A percentile compares a stretch with the other conserved stretches of the same genome.
Evolutionary conservation across 2,113 vertebrate genomes (phyloP).

Genomic region (Centropristis striata): DNA sequence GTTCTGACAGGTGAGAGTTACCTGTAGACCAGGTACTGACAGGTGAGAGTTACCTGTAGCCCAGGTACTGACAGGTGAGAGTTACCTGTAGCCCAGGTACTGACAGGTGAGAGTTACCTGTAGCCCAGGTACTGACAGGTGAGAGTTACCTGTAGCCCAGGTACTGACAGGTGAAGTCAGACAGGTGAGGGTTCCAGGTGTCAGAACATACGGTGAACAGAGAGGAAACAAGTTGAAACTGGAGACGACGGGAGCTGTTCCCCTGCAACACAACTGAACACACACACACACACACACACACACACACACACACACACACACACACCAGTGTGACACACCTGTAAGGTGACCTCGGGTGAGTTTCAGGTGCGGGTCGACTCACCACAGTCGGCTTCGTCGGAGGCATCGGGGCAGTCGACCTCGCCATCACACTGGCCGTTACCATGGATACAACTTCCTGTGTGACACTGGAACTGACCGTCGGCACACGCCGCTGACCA

Average conservation of each 20-base stretch:
- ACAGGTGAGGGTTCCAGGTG: conserved; percentile 84
- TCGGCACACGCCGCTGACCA: conserved; percentile 86
- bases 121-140: no score
- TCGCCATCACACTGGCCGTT: conserved; percentile 85
- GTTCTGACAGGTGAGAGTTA: conserved; percentile 85
- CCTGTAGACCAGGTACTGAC: conserved; percentile 88
- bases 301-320: no score
- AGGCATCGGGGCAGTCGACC: conserved; percentile 88
- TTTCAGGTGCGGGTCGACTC: conserved; percentile 32
- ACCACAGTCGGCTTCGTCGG: conserved; percentile 93
- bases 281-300: conserved; percentile 27
- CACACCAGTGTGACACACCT: not conserved
- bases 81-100: no score
- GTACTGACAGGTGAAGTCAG: conserved; percentile 86
- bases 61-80: conserved; percentile 62
- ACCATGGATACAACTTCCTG: conserved; percentile 86
- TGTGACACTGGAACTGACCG: conserved; percentile 86
- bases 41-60: conserved; percentile 78
- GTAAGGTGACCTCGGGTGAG: not conserved
- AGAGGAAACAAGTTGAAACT: conserved; percentile 52
- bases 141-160: conserved; percentile 87
- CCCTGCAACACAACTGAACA: conserved; percentile 61
- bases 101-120: conserved; percentile 74
- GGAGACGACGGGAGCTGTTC: conserved; percentile 61
- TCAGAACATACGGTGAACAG: conserved; percentile 78